Evolutionary conservation across 2,797 vertebrate species (phyloP).

Genomic region (Eulemur coronatus): DNA sequence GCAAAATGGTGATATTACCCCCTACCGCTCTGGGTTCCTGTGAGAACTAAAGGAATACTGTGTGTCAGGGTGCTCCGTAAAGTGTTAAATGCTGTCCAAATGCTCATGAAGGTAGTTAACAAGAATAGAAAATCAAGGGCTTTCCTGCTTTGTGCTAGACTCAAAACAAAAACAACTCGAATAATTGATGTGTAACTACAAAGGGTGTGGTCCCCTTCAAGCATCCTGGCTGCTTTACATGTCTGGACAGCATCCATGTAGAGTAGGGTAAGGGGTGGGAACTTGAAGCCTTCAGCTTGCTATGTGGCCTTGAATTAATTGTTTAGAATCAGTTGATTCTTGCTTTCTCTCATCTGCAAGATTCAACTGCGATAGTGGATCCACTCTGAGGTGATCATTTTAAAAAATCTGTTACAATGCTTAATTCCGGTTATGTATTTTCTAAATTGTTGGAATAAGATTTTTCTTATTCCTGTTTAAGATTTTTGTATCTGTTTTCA

Average conservation of each 20-base stretch:
- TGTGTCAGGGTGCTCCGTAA: background rate
- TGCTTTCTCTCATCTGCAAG: background rate
- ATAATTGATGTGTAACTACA: background rate
- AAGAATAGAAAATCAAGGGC: background rate
- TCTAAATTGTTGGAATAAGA: background rate
- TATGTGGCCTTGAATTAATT: background rate
- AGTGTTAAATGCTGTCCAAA: background rate
- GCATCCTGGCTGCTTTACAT: background rate
- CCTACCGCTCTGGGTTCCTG: background rate
- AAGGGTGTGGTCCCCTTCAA: background rate
- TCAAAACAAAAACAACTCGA: background rate
- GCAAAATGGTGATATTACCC: no score
- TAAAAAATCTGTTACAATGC: background rate
- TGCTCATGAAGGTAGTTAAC: background rate
- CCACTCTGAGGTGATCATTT: background rate
- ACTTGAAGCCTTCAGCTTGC: background rate
- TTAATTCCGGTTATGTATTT: constrained; percentile 2
- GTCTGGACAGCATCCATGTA: background rate
- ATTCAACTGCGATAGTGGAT: background rate
- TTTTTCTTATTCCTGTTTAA: background rate
- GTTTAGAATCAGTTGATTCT: background rate
- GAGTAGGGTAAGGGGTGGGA: background rate
- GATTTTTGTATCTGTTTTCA: constrained; percentile 17
- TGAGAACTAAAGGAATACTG: background rate
- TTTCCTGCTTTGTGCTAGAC: background rate